Conservation (phyloP, 2,113 vertebrate genomes). For the Dascyllus trimaculatus region DNA sequence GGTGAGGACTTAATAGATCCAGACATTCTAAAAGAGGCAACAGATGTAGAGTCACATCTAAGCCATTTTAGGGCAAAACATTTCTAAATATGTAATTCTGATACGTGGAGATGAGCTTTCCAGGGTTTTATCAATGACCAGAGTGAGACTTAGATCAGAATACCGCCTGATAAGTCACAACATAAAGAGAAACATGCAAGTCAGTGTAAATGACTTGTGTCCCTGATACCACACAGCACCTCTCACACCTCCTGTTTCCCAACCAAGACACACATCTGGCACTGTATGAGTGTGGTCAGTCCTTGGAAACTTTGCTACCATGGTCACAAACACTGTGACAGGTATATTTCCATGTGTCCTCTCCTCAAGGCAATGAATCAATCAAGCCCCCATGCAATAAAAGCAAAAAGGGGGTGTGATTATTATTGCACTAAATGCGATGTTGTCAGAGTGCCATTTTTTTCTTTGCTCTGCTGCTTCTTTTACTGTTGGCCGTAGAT, state of each 20-base stretch:
- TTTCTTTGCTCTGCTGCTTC: slow-evolving; percentile 50
- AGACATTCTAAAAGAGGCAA: too few relatives aligned
- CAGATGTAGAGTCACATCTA: too few relatives aligned
- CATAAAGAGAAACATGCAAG: not conserved
- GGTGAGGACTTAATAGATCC: too few relatives aligned
- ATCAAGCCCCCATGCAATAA: slow-evolving; percentile 76
- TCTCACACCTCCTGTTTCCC: slow-evolving; percentile 27
- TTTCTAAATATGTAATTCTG: too few relatives aligned
- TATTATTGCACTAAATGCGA: slow-evolving; percentile 77
- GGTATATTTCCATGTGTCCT: slow-evolving; percentile 70
- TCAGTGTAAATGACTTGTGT: not conserved
- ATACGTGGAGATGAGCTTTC: too few relatives aligned
- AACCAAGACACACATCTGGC: slow-evolving; percentile 39
- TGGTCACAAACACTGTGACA: slow-evolving; percentile 66
- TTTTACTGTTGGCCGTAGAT: slow-evolving; percentile 76
- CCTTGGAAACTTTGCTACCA: slow-evolving; percentile 57
- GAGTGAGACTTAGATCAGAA: not conserved
- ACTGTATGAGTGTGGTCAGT: slow-evolving; percentile 16
- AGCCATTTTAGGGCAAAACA: too few relatives aligned
- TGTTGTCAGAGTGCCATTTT: slow-evolving; percentile 63
- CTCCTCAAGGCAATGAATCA: slow-evolving; percentile 72
- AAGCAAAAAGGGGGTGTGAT: slow-evolving; percentile 70
- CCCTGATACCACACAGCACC: not conserved
- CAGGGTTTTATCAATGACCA: too few relatives aligned
- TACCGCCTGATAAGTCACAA: not conserved